These are phyloP conservation scores for Mesoligia furuncula DNA, from an alignment of 2,888 invertebrate genomes.

Conservation along the genomic window DNA sequence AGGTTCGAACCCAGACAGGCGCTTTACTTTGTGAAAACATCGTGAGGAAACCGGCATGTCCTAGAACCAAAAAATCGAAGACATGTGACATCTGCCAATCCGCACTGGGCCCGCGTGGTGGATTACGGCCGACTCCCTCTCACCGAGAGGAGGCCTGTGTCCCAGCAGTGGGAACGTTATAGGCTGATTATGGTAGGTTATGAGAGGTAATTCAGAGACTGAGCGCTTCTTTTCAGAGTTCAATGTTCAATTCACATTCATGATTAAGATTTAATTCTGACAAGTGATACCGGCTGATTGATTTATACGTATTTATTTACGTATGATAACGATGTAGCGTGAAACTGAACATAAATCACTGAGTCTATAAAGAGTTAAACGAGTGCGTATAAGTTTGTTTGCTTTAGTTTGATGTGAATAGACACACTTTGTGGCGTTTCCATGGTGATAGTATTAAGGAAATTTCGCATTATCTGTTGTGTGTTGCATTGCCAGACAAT, in stretches of 20 bases:
- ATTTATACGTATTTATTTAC: slow-evolving; percentile 52
- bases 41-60: too few species aligned
- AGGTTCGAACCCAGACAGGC: too few species aligned
- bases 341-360: slow-evolving; percentile 50
- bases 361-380: slow-evolving; percentile 57
- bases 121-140: too few species aligned
- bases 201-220: neutral
- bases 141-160: too few species aligned
- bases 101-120: too few species aligned
- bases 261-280: slow-evolving; percentile 33
- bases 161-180: too few species aligned
- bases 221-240: slow-evolving; percentile 37
- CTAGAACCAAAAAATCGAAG: too few species aligned
- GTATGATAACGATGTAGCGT: slow-evolving; percentile 37
- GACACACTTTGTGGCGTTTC: slow-evolving; percentile 4
- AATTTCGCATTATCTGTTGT: too few species aligned
- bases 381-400: slow-evolving; percentile 46
- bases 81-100: too few species aligned
- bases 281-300: slow-evolving; percentile 52
- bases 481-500: neutral
- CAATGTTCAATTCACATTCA: slow-evolving; percentile 34
- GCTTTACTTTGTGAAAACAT: too few species aligned
- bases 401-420: slow-evolving; percentile 14
- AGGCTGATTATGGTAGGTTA: too few species aligned
- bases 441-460: neutral